Conservation (phyloP, 2,888 invertebrate species). For the Drosophila nr. perissopoda region DNA sequence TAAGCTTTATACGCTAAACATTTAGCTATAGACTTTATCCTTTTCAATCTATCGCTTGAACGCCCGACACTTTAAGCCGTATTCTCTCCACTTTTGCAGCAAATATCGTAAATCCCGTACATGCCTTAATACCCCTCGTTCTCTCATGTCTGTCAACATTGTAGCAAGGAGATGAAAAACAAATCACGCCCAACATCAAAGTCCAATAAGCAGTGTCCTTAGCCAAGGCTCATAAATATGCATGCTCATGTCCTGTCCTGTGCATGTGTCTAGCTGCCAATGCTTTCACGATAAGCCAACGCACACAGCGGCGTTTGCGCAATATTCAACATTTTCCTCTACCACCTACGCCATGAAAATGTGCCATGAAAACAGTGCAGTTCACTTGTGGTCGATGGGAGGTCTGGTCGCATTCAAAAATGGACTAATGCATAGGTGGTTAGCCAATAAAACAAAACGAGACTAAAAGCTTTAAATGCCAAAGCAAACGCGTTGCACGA, state of each 20-base stretch:
- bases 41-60: not conserved
- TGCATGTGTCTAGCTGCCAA: constrained; percentile 17
- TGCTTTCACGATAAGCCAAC: constrained; percentile 55
- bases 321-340: constrained; percentile 48
- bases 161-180: constrained; percentile 28
- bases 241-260: constrained; percentile 53
- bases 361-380: constrained; percentile 16
- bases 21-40: not conserved
- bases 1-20: no score
- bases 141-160: constrained; percentile 35
- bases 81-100: not conserved
- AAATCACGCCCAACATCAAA: constrained; percentile 54
- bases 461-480: constrained; percentile 57
- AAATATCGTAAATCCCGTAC: not conserved
- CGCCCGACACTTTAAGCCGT: not conserved
- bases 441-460: constrained; percentile 53
- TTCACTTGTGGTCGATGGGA: constrained; percentile 14
- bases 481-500: constrained; percentile 35
- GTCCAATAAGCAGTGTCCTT: constrained; percentile 55
- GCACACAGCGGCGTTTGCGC: constrained; percentile 56
- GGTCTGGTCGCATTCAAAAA: constrained; percentile 20
- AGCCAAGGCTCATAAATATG: constrained; percentile 69
- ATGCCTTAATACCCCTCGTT: not conserved
- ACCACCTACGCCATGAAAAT: constrained; percentile 36
- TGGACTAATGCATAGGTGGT: constrained; percentile 22